Percentiles rank a stretch among this genome's conserved stretches.
Evolutionary conservation across 2,113 vertebrate genomes (phyloP).

Genomic region (Pachycephala philippinensis): DNA sequence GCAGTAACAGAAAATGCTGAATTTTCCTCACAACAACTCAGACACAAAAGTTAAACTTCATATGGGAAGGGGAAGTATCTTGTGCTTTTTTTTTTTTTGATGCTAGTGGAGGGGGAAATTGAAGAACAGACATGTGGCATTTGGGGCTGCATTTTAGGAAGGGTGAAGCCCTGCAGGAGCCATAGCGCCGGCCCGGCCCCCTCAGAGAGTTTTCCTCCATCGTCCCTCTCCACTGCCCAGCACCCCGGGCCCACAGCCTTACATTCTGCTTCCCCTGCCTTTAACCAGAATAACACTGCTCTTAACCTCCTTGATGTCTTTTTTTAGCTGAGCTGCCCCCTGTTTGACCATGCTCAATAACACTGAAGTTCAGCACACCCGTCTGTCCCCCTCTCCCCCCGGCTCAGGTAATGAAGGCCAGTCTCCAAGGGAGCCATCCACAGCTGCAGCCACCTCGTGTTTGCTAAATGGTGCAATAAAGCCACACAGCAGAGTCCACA

Average conservation of each 20-base stretch:
- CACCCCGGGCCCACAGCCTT: accelerated
- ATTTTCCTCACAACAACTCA: not conserved
- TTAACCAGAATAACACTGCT: not conserved
- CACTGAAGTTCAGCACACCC: not conserved
- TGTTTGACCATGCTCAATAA: not conserved
- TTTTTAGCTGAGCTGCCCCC: not conserved
- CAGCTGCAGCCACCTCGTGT: not conserved
- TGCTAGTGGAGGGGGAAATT: too few relatives aligned
- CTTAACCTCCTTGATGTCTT: too few relatives aligned
- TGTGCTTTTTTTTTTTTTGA: too few relatives aligned
- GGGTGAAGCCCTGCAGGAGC: not conserved
- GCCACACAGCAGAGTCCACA: not conserved
- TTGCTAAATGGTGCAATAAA: not conserved
- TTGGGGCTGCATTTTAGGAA: not conserved
- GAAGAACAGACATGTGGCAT: not conserved
- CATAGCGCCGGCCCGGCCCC: accelerated
- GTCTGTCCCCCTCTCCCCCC: not conserved
- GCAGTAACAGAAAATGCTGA: not conserved
- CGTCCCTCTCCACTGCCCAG: not conserved
- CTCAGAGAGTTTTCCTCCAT: not conserved
- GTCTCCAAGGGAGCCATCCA: not conserved
- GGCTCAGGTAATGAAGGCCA: not conserved
- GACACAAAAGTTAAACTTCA: not conserved
- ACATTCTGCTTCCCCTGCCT: not conserved
- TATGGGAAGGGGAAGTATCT: not conserved